Evolutionary conservation across 1,140 invertebrate genomes (phyloP), one percentile per base, ranked within the genome.

Genomic region (Achatina immaculata): DNA sequence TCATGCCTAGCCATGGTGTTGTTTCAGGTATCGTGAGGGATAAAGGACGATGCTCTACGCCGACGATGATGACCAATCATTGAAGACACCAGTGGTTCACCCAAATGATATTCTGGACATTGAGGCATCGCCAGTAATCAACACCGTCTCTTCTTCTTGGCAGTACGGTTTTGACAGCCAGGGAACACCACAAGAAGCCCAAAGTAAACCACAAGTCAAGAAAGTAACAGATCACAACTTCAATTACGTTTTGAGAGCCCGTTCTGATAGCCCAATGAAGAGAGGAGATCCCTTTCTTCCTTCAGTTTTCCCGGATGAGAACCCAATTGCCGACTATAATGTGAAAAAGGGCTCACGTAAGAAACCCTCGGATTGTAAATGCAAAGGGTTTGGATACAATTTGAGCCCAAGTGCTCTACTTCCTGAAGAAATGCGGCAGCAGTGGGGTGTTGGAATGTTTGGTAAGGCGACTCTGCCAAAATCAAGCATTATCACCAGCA

Each of bases 341-440:
- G 43, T 72, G 0, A 80, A 80, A 34, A 78, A 78, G 42, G 72
- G 51, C 42, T 71, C 68, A 34, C 65, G 66, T 24, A 80, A 80
- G 58, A 80, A 80, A 45, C 78, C 78, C 1, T 80, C 78, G 1
- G 78, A 80, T 58, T 80, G 78, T 58, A 80, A 80, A 43, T 80
- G 78, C 40, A 80, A 80, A 80, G 78, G 78, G 21, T 71, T 58
- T 71, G 78, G 78, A 28, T 80, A 80, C 31, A 80, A 80, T 45
- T 34, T 71, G n/a, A 80, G 78, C 36, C 78, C 78, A 7, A 80
- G 78, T 34, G 65, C 78, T n/a, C 28, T 80, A 3, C 36, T 80
- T 24, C 78, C 78, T 34, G 78, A 80, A 36, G 78, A 80, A 36
- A 80, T 80, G 78, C 65, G 68, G 19, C 78, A 80, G 34, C 78